Percentiles rank a stretch among this genome's conserved stretches.
Evolutionary conservation across 2,797 vertebrate genomes (phyloP).

Genomic region (Gymnoscopelus microlampas): DNA sequence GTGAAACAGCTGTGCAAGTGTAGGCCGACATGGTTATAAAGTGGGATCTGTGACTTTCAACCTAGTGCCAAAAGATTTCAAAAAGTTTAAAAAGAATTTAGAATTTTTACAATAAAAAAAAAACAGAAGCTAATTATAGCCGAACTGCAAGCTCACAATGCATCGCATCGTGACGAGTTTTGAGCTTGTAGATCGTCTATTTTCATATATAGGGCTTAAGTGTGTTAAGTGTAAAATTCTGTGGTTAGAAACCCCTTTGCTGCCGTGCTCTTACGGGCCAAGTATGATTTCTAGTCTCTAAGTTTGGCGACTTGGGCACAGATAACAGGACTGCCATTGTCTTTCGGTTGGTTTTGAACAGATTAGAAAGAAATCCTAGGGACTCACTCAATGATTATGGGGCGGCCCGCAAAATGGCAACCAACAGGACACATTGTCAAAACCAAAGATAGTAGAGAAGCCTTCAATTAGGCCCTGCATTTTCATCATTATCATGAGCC

Average conservation of each 20-base stretch:
- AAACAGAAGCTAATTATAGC: no score
- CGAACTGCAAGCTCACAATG: no score
- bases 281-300: conserved; percentile 5
- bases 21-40: neutral
- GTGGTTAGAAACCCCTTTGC: neutral
- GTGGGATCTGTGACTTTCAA: neutral
- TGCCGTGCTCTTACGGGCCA: conserved; percentile 9
- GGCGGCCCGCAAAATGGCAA: conserved; percentile 33
- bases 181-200: no score
- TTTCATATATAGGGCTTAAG: no score
- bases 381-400: conserved; percentile 23
- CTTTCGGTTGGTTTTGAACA: conserved; percentile 20
- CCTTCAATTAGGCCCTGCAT: conserved; percentile 52
- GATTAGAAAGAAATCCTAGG: conserved; percentile 41
- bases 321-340: conserved; percentile 32
- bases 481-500: conserved; percentile 34
- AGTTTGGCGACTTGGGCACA: neutral
- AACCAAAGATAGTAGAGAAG: conserved; percentile 28
- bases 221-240: neutral
- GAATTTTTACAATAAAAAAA: no score
- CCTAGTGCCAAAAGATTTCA: no score
- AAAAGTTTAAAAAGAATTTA: no score
- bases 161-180: no score
- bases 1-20: conserved; percentile 6
- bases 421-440: conserved; percentile 31